Conservation (phyloP, 2,113 vertebrate genomes). For the Natator depressus region DNA sequence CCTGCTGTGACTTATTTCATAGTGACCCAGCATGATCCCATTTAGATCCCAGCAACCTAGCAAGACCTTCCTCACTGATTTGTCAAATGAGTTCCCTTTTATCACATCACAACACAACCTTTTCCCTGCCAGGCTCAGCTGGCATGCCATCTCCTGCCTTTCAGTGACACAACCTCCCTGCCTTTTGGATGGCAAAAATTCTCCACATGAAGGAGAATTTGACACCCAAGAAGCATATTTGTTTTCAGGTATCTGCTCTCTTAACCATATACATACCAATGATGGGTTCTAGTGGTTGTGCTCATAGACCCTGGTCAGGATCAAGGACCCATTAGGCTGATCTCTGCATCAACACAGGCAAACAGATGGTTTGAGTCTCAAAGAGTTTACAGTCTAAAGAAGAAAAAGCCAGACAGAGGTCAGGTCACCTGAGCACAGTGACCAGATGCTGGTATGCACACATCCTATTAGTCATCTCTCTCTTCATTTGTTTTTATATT, state of each 20-base stretch:
- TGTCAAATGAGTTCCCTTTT: neutral
- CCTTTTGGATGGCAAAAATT: neutral
- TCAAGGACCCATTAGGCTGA: neutral
- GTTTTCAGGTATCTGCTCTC: neutral
- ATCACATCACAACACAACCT: neutral
- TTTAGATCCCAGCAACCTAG: neutral
- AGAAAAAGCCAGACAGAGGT: accelerated
- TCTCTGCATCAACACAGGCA: neutral
- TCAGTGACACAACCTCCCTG: neutral
- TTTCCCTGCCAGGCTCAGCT: neutral
- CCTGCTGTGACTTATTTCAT: neutral
- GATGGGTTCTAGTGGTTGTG: accelerated
- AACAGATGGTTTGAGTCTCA: neutral
- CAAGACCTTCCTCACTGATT: neutral
- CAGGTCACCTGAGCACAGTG: neutral
- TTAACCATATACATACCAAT: neutral
- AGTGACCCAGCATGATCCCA: neutral
- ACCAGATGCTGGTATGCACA: accelerated
- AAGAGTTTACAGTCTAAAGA: neutral
- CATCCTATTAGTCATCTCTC: accelerated
- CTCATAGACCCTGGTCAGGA: neutral
- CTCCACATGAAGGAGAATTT: no score
- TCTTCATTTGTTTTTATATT: neutral
- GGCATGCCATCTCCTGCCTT: neutral
- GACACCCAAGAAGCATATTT: neutral